These are phyloP conservation scores for Sebastes taczanowskii DNA, from an alignment of 2,797 vertebrate species.

Conservation along the genomic window DNA sequence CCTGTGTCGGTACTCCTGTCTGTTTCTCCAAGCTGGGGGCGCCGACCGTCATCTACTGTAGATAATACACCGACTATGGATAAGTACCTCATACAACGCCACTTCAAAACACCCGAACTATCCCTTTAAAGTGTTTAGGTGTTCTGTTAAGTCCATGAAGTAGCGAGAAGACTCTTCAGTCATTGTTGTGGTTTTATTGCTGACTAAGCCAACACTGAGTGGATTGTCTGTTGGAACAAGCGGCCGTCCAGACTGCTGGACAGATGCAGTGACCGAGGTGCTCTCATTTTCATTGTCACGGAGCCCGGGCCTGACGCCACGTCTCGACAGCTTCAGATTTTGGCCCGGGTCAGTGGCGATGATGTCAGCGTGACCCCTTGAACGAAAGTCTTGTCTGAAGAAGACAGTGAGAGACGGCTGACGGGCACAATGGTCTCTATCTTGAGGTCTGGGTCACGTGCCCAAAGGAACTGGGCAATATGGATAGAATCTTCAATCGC, in stretches of 20 bases:
- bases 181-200: conserved; percentile 49
- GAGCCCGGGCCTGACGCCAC: conserved; percentile 69
- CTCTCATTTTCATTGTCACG: conserved; percentile 72
- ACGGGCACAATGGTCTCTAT: conserved; percentile 29
- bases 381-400: conserved; percentile 45
- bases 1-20: too few species aligned
- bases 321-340: conserved; percentile 65
- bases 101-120: too few species aligned
- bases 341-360: conserved; percentile 49
- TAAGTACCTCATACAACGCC: too few species aligned
- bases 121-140: not conserved
- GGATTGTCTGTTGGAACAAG: conserved; percentile 68
- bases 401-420: conserved; percentile 31
- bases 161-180: conserved; percentile 17
- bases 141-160: not conserved
- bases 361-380: conserved; percentile 62
- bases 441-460: conserved; percentile 1
- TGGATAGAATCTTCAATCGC: not conserved
- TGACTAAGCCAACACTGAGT: conserved; percentile 66
- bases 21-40: too few species aligned
- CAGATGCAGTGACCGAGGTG: conserved; percentile 64
- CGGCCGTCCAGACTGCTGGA: conserved; percentile 60
- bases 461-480: not conserved
- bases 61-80: too few species aligned
- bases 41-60: too few species aligned